Percentiles rank a stretch among this genome's conserved stretches.
phyloP scores from a whole-genome alignment of 2,113 vertebrate species.

The Melanerpes aurifrons region DNA sequence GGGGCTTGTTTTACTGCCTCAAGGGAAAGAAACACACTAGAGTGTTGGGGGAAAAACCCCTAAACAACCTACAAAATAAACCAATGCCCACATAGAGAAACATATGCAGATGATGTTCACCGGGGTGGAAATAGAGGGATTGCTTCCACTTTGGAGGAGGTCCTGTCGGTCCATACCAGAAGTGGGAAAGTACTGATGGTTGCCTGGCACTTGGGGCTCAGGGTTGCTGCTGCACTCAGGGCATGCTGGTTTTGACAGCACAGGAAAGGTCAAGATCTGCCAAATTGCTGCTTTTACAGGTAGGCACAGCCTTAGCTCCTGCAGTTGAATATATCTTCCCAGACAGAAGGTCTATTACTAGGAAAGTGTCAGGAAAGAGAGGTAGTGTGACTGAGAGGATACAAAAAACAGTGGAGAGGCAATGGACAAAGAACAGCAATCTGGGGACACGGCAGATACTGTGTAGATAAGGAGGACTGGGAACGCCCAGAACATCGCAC shows the following conservation, averaged over 20 bases:
- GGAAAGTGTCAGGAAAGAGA: neutral
- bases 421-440: neutral
- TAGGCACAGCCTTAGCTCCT: neutral
- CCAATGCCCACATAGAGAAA: neutral
- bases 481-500: neutral
- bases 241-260: neutral
- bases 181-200: neutral
- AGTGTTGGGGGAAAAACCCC: neutral
- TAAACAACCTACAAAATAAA: neutral
- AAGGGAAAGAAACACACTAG: neutral
- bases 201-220: neutral
- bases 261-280: neutral
- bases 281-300: neutral
- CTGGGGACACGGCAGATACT: neutral
- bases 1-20: neutral
- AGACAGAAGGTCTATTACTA: neutral
- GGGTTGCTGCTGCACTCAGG: accelerated
- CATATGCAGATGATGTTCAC: neutral
- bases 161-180: neutral
- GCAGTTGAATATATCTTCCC: neutral
- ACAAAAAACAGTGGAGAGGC: neutral
- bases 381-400: neutral
- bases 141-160: neutral
- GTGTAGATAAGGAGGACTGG: neutral
- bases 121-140: neutral